phyloP scores from a whole-genome alignment of 2,888 invertebrate genomes.

The Drosophila lacicola region DNA sequence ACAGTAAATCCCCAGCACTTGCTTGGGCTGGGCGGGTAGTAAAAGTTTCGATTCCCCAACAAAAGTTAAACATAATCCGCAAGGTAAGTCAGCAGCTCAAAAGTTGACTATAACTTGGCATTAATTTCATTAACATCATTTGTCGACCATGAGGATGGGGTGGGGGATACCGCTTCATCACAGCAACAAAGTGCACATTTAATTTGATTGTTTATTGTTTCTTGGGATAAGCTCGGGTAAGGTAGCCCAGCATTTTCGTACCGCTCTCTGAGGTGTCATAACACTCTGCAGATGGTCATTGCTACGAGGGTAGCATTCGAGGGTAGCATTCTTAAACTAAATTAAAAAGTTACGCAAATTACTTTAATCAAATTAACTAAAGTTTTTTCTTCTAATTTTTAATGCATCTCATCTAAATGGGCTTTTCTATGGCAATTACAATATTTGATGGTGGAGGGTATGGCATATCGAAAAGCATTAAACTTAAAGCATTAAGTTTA shows the following conservation, averaged over 20 bases:
- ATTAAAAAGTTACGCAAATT: slow-evolving; percentile 53
- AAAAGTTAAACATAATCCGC: slow-evolving; percentile 59
- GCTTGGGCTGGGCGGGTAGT: background rate
- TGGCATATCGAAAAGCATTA: background rate
- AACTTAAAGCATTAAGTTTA: no score
- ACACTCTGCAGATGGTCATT: slow-evolving; percentile 30
- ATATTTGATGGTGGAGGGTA: background rate
- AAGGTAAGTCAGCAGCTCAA: slow-evolving; percentile 52
- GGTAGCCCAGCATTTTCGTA: slow-evolving; percentile 6
- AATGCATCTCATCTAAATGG: background rate
- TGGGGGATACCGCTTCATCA: background rate
- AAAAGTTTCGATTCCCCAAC: slow-evolving; percentile 54
- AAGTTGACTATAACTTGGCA: slow-evolving; percentile 61
- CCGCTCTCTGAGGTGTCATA: slow-evolving; percentile 39
- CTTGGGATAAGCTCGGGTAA: slow-evolving; percentile 8
- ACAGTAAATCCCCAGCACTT: background rate
- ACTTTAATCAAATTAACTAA: slow-evolving; percentile 19
- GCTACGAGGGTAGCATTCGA: background rate
- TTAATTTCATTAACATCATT: slow-evolving; percentile 70
- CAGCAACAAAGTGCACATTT: slow-evolving; percentile 48
- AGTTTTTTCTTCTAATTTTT: slow-evolving; percentile 4
- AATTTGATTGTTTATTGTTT: slow-evolving; percentile 64
- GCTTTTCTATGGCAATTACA: background rate
- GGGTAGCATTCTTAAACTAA: slow-evolving; percentile 34
- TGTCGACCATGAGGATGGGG: background rate